Evolutionary conservation across 2,888 invertebrate genomes (phyloP), one percentile per base, ranked within the genome.

Genomic region (Polia nebulosa): DNA sequence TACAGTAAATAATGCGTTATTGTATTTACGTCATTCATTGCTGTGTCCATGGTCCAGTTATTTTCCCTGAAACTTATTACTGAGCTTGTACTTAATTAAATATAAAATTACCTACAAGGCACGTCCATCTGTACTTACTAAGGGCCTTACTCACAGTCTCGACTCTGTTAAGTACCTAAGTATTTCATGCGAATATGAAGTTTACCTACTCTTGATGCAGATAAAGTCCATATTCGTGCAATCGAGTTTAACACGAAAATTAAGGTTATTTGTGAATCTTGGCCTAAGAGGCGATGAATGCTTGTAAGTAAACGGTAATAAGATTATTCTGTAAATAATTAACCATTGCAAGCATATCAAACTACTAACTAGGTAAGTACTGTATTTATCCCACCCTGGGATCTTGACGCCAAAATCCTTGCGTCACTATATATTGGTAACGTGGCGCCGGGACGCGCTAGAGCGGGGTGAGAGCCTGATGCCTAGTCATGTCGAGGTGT

Each of bases 41-140:
- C n/a, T 39, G 25, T 27, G 51, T 59, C 41, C 66, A 59, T 32
- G 45, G 45, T 58, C 34, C 47, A 81, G 29, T 65, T 29, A 32
- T 68, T 79, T 82, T 80, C 20, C 80, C 57, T 63, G 80, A 80
- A 82, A 80, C 64, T 44, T 67, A 81, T 71, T n/a, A n/a, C 66
- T 36, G 6, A 39, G 64, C 45, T 66, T 73, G 41, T 69, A 57
- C 65, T 52, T 69, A 73, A 63, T 68, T 72, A 77, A 59, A 67
- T 72, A 56, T 55, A 49, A 20, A 60, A 59, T 61, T 58, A 62
- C 56, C 62, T 55, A 72, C 39, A 45, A 36, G 8, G 34, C 25
- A 29, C 9, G 25, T 63, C 11, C n/a, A 22, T n/a, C 9, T 0
- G 15, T 36, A n/a, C 27, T n/a, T 36, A n/a, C 27, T n/a, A 44